These are phyloP conservation scores for Scrobipalpa costella DNA, from an alignment of 2,888 invertebrate species.

Conservation along the genomic window DNA sequence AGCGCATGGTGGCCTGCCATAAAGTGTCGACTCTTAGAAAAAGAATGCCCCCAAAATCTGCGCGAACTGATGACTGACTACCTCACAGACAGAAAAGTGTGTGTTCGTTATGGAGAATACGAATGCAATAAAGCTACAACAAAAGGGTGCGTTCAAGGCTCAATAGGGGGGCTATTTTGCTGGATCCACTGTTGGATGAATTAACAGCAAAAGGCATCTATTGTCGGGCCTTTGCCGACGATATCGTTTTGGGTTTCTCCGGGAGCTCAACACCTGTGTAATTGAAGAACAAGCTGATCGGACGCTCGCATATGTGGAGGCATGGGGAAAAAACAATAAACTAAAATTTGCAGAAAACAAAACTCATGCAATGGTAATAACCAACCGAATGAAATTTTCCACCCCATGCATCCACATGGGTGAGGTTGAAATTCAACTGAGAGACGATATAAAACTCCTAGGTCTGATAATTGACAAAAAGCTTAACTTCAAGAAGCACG, in stretches of 20 bases:
- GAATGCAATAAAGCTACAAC: not conserved
- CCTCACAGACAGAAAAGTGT: not conserved
- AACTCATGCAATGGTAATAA: not conserved
- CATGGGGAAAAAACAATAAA: not conserved
- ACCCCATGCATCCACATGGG: conserved; percentile 20
- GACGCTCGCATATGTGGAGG: not conserved
- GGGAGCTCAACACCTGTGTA: not conserved
- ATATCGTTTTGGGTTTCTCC: not conserved
- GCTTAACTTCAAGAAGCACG: conserved; percentile 23
- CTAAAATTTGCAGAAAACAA: conserved; percentile 7
- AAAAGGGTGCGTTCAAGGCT: not conserved
- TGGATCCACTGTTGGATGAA: too few relatives aligned
- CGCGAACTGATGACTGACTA: not conserved
- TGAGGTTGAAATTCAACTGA: conserved; percentile 20
- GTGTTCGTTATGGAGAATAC: not conserved
- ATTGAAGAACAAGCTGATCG: not conserved
- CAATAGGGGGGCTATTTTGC: not conserved
- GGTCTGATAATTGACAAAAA: conserved; percentile 31
- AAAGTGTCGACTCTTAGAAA: conserved; percentile 14
- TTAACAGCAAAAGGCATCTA: not conserved
- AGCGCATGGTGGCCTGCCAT: too few relatives aligned
- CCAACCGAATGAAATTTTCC: not conserved
- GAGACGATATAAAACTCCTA: conserved; percentile 29
- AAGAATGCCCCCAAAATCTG: not conserved
- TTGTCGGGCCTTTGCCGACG: conserved; percentile 1